Percentiles rank a stretch among this genome's conserved stretches.
Conservation (phyloP, 2,888 invertebrate genomes). For the Cheilosia grossa region DNA sequence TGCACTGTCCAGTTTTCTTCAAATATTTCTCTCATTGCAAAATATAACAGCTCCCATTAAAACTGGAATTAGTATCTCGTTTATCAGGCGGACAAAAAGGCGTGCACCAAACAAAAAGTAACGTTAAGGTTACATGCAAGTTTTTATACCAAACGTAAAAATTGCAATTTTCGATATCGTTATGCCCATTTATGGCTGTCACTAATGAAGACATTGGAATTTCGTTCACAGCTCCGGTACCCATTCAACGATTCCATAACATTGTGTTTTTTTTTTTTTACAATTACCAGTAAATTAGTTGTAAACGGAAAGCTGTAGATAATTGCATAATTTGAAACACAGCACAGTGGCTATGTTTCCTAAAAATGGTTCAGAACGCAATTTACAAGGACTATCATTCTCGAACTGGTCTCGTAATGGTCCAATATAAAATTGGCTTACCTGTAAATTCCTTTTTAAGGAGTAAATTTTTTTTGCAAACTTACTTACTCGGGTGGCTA, state of each 20-base stretch:
- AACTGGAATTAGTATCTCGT: slow-evolving; percentile 51
- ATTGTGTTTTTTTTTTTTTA: neutral
- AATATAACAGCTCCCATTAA: slow-evolving; percentile 55
- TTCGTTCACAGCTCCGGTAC: slow-evolving; percentile 19
- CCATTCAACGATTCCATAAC: neutral
- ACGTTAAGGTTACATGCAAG: slow-evolving; percentile 48
- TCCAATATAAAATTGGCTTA: too few relatives aligned
- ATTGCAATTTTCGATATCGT: slow-evolving; percentile 43
- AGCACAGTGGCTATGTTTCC: too few relatives aligned
- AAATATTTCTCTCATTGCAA: slow-evolving; percentile 48
- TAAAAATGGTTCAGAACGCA: too few relatives aligned
- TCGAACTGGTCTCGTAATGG: too few relatives aligned
- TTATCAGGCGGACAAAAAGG: slow-evolving; percentile 37
- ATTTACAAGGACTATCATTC: too few relatives aligned
- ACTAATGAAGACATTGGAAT: slow-evolving; percentile 72
- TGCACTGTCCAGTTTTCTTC: neutral
- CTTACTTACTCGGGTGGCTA: too few relatives aligned
- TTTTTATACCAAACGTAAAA: slow-evolving; percentile 19
- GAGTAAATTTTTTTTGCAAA: too few relatives aligned
- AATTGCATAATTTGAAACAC: too few relatives aligned
- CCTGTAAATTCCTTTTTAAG: too few relatives aligned
- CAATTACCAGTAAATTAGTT: neutral
- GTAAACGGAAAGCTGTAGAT: too few relatives aligned
- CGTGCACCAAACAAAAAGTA: slow-evolving; percentile 18
- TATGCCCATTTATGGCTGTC: slow-evolving; percentile 59